Conservation (phyloP, 1,140 invertebrate genomes). For the Homarus americanus region DNA sequence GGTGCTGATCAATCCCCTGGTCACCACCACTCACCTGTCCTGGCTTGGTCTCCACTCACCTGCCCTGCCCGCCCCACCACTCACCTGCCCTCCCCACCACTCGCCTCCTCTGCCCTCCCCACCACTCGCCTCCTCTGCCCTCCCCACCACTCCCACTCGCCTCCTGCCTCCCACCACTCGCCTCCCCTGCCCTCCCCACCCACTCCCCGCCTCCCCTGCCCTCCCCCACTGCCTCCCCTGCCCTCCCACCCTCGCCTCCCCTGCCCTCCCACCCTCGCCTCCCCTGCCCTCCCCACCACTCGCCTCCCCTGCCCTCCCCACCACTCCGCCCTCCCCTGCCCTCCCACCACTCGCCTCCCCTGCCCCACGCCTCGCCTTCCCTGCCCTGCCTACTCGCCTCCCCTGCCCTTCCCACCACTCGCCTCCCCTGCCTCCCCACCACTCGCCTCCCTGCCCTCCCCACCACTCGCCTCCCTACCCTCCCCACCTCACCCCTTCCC, state of each 20-base stretch:
- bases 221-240: background rate
- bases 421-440: background rate
- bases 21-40: no score
- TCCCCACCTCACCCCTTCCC: background rate
- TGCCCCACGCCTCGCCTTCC: background rate
- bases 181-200: background rate
- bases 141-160: no score
- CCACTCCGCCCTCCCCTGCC: background rate
- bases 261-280: background rate
- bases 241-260: no score
- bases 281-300: background rate
- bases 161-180: background rate
- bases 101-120: background rate
- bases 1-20: no score
- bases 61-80: background rate
- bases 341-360: background rate
- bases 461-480: background rate
- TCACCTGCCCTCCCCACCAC: background rate
- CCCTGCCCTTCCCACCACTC: background rate
- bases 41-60: no score
- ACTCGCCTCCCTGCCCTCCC: background rate
- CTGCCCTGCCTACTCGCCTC: background rate
- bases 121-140: background rate
- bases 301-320: background rate
- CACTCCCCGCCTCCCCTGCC: background rate